A percentile compares a stretch with the other conserved stretches of the same genome.
Evolutionary conservation across 2,888 invertebrate species (phyloP).

Genomic region (Ornithoptera alexandrae): DNA sequence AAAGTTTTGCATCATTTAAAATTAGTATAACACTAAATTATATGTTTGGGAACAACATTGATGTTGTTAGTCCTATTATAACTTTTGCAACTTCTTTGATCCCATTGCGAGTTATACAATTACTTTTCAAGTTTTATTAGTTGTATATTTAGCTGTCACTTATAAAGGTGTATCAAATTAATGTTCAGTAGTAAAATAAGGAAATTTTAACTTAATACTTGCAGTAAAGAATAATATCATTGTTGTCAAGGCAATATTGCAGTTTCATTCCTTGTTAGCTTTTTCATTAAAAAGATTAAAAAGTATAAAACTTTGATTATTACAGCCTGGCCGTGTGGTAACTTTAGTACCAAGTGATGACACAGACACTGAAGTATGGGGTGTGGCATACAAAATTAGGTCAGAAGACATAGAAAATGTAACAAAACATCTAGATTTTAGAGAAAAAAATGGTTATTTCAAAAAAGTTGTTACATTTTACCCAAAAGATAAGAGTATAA

Average conservation of each 20-base stretch:
- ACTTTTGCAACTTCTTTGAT: no score
- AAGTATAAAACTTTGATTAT: conserved; percentile 27
- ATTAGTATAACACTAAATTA: no score
- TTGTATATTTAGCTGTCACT: no score
- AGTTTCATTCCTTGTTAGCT: neutral
- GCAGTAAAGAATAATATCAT: no score
- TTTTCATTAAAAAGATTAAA: neutral
- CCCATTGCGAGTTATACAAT: no score
- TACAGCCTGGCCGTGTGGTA: conserved; percentile 93
- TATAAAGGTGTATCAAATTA: no score
- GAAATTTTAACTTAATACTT: no score
- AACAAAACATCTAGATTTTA: conserved; percentile 89
- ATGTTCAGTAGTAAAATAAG: no score
- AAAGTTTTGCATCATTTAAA: no score
- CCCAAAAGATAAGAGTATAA: conserved; percentile 74
- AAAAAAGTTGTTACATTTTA: conserved; percentile 86
- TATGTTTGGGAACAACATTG: no score
- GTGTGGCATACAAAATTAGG: conserved; percentile 93
- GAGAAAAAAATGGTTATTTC: conserved; percentile 96
- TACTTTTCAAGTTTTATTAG: no score
- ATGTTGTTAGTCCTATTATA: no score
- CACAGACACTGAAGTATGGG: conserved; percentile 87
- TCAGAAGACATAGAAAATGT: conserved; percentile 84
- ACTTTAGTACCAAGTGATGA: conserved; percentile 86
- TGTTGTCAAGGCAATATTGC: neutral